A percentile compares a stretch with the other conserved stretches of the same genome.
Conservation (phyloP, 2,797 vertebrate genomes). For the Labroides dimidiatus region DNA sequence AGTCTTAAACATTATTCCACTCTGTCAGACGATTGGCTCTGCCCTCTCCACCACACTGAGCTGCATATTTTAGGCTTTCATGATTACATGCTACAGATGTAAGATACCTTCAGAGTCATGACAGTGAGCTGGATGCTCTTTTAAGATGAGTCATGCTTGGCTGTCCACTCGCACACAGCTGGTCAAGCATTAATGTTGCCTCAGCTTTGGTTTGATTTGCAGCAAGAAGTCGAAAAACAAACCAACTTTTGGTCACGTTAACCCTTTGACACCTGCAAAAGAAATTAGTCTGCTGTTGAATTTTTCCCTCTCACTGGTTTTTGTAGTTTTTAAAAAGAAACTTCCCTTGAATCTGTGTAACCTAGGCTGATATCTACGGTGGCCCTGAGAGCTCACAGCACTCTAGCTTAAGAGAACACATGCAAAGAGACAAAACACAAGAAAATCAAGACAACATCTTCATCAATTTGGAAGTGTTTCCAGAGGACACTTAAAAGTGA, state of each 20-base stretch:
- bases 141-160: slow-evolving; percentile 32
- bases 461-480: too few species aligned
- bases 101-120: slow-evolving; percentile 25
- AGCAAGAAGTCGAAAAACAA: slow-evolving; percentile 9
- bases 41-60: slow-evolving; percentile 3
- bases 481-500: too few species aligned
- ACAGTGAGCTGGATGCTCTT: slow-evolving; percentile 15
- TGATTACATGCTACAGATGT: slow-evolving; percentile 37
- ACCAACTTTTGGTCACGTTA: background rate
- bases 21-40: slow-evolving; percentile 31
- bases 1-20: slow-evolving; percentile 37
- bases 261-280: too few species aligned
- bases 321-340: background rate
- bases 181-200: background rate
- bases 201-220: slow-evolving; percentile 15
- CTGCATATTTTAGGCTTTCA: slow-evolving; percentile 20
- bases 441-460: too few species aligned
- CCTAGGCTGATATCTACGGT: background rate
- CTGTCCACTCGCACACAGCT: slow-evolving; percentile 35
- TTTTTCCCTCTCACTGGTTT: background rate
- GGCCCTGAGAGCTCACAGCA: too few species aligned
- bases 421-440: too few species aligned
- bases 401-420: too few species aligned
- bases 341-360: background rate
- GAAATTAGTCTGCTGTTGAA: background rate